Evolutionary conservation across 2,888 invertebrate genomes (phyloP), one percentile per base, ranked within the genome.

Genomic region (Trachelus stipa): DNA sequence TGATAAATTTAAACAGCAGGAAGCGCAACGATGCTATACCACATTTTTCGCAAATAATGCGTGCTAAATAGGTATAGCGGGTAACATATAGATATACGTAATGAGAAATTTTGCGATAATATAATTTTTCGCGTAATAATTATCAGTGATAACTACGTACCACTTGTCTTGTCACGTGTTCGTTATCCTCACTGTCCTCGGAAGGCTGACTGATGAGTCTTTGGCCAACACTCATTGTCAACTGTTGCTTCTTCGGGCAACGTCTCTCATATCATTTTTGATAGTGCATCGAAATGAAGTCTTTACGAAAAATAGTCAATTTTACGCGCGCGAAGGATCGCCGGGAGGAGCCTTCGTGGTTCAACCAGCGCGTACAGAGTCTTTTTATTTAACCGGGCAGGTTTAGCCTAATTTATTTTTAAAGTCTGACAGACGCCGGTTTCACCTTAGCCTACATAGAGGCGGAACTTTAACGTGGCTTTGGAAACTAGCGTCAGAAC

Each of bases 181-280:
- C 86, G 84, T 85, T 86, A 83, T 86, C 87, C 77, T 88, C 88
- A 85, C 88, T 88, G 82, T 88, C 88, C 81, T 87, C 84, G 76
- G 88, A 88, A 76, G 87, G 83, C 78, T 86, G 88, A 81, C 85
- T 88, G 84, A 84, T 83, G 83, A 87, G 85, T 80, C 84, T 86
- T 75, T 83, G 84, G 81, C 85, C 87, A 82, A 83, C 86, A 81
- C 86, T 87, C 88, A 88, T 88, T 83, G 76, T 78, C 75, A 73
- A 76, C 30, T 71, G 71, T 34, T 31, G 34, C 71, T 34, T 31
- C 71, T 71, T 12, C 71, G 31, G 33, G 31, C 34, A 31, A 31
- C 11, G 34, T 31, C 34, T 71, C 71, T 71, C 71, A 71, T 71
- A 71, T 71, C 71, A 71, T 34, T 71, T 23, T 1, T 9, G 56